Percentiles rank a stretch among this genome's conserved stretches.
Evolutionary conservation across 2,888 invertebrate species (phyloP).

Genomic region (Gymnoscelis rufifasciata): DNA sequence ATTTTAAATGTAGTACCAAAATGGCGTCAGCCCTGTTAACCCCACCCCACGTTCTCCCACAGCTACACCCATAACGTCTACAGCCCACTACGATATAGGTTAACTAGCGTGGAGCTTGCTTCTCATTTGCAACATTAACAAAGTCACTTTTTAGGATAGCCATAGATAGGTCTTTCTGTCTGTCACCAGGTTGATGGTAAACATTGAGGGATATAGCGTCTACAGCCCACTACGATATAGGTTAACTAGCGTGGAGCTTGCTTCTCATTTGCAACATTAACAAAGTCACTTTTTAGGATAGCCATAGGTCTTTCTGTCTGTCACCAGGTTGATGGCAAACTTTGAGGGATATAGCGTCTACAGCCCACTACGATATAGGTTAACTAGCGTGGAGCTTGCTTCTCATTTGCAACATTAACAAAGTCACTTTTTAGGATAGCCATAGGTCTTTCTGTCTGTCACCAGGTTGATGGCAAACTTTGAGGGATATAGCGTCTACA

Average conservation of each 20-base stretch:
- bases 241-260: slow-evolving; percentile 42
- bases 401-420: not conserved
- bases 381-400: slow-evolving; percentile 35
- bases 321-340: too few species aligned
- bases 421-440: not conserved
- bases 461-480: too few species aligned
- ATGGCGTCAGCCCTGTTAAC: slow-evolving; percentile 37
- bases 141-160: not conserved
- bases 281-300: not conserved
- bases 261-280: not conserved
- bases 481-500: too few species aligned
- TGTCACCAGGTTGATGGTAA: too few species aligned
- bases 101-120: slow-evolving; percentile 35
- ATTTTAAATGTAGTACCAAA: slow-evolving; percentile 36
- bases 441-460: too few species aligned
- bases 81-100: slow-evolving; percentile 56
- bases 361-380: slow-evolving; percentile 58
- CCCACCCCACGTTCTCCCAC: slow-evolving; percentile 56
- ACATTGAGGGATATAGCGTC: too few species aligned
- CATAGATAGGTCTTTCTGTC: too few species aligned
- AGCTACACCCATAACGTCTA: slow-evolving; percentile 33
- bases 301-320: too few species aligned
- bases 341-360: too few species aligned
- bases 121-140: not conserved
- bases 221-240: slow-evolving; percentile 54